These are phyloP conservation scores for Rhingia campestris DNA, from an alignment of 2,888 invertebrate genomes.

Conservation along the genomic window DNA sequence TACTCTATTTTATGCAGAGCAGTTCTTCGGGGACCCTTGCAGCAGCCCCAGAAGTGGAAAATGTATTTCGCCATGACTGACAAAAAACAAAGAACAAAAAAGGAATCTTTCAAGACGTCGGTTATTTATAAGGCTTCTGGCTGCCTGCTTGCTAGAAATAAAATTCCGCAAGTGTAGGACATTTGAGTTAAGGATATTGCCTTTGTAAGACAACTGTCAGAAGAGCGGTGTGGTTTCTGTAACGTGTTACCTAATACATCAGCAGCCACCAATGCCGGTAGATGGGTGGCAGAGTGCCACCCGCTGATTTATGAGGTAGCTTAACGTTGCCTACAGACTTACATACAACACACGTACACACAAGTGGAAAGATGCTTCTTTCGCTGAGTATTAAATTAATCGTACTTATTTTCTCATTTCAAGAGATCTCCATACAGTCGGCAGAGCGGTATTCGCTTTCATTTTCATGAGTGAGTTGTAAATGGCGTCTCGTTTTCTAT, in stretches of 20 bases:
- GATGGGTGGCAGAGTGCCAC: constrained; percentile 23
- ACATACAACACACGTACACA: neutral
- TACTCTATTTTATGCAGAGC: constrained; percentile 71
- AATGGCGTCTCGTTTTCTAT: constrained; percentile 69
- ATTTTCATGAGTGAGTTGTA: constrained; percentile 62
- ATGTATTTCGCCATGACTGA: constrained; percentile 26
- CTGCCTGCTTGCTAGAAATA: constrained; percentile 31
- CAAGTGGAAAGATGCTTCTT: constrained; percentile 5
- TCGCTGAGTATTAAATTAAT: constrained; percentile 70
- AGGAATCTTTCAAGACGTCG: constrained; percentile 52
- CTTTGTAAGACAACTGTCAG: constrained; percentile 73
- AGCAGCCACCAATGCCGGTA: constrained; percentile 7
- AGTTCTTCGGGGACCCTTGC: constrained; percentile 65
- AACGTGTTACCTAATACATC: constrained; percentile 50
- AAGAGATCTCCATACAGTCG: constrained; percentile 49
- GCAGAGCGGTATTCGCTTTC: constrained; percentile 53
- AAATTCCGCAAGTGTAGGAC: constrained; percentile 73
- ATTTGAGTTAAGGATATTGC: constrained; percentile 74
- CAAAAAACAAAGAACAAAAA: constrained; percentile 23
- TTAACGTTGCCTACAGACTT: constrained; percentile 49
- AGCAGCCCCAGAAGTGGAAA: constrained; percentile 59
- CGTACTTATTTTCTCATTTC: constrained; percentile 70
- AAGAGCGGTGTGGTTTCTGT: constrained; percentile 26
- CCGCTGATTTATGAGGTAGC: constrained; percentile 70
- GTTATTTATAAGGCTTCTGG: constrained; percentile 68